Evolutionary conservation across 2,797 vertebrate species (phyloP).

Genomic region (Decapterus maruadsi): DNA sequence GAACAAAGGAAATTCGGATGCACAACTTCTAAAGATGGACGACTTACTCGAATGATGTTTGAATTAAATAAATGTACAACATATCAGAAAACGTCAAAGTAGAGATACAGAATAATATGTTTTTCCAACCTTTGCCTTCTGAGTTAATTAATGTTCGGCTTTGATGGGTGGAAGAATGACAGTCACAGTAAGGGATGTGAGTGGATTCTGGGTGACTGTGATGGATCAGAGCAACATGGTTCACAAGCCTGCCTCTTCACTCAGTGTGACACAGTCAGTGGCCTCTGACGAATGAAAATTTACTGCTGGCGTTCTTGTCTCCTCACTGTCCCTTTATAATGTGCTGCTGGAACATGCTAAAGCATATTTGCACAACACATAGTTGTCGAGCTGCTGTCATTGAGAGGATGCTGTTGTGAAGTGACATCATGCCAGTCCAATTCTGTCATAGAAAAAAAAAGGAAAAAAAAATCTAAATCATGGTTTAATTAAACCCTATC

Average conservation of each 20-base stretch:
- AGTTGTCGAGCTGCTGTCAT: constrained; percentile 10
- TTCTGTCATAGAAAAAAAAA: not conserved
- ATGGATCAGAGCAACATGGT: constrained; percentile 70
- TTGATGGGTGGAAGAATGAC: not conserved
- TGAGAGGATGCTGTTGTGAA: not conserved
- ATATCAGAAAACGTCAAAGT: not conserved
- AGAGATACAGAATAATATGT: not conserved
- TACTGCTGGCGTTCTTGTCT: constrained; percentile 40
- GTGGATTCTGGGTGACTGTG: constrained; percentile 57
- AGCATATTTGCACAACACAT: constrained; percentile 10
- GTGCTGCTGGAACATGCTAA: constrained; percentile 20
- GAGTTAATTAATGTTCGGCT: not conserved
- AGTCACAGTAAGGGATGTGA: constrained; percentile 21
- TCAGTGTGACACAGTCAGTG: constrained; percentile 69
- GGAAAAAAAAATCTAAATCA: not conserved
- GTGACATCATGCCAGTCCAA: not conserved
- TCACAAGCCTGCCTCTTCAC: constrained; percentile 64
- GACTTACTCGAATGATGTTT: constrained; percentile 1
- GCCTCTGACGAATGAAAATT: constrained; percentile 74
- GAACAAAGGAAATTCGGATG: constrained; percentile 27
- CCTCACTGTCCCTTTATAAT: constrained; percentile 38
- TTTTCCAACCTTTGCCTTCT: not conserved
- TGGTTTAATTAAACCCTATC: not conserved
- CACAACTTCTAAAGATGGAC: constrained; percentile 24
- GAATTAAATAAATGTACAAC: not conserved